Base-by-base conservation (phyloP, 2,888 invertebrate genomes). In the Drosophila kokeensis region DNA sequence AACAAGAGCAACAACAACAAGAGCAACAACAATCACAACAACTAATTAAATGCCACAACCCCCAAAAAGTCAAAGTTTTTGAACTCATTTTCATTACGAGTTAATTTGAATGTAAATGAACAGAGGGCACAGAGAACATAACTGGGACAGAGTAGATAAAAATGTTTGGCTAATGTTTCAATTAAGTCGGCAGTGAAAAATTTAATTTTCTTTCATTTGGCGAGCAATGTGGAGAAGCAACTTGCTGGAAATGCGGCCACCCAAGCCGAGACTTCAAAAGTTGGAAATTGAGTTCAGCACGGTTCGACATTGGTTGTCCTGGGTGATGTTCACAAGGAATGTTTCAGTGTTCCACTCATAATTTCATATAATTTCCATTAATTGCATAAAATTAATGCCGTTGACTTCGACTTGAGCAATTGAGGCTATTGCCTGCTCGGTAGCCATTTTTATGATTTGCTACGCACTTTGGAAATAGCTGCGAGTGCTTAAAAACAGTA, bases 91-190 rank as follows among this genome's bases (percentile, higher is more conserved):
- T 91, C 89, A 90, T 90, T 90, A 90, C 87, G 89, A 90, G 90
- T 90, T 90, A 90, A 90, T 90, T 90, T 90, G 90, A 89, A 90
- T 90, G 90, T 90, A 91, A 90, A 90, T 90, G 90, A 90, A 90
- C 87, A 82, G 67, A 74, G 69, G 40, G 63, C 58, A 50, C n/a
- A n/a, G 40, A 18, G 24, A n/a, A 49, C 36, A 30, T 15, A 34
- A 67, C 38, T 45, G 63, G 50, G 40, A 59, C 50, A 49, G 76
- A 73, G 78, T 60, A 74, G 81, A 77, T 82, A 78, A 81, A 83
- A 84, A 86, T 79, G 81, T 79, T 82, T 83, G 85, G 90, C 87
- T 90, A 90, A 91, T 90, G 90, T 91, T 91, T 90, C 91, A 90
- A 90, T 90, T 90, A 90, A 90, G 85, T 70, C 81, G 83, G 81